Conservation (phyloP, 2,888 invertebrate species). For the Trilocha varians region DNA sequence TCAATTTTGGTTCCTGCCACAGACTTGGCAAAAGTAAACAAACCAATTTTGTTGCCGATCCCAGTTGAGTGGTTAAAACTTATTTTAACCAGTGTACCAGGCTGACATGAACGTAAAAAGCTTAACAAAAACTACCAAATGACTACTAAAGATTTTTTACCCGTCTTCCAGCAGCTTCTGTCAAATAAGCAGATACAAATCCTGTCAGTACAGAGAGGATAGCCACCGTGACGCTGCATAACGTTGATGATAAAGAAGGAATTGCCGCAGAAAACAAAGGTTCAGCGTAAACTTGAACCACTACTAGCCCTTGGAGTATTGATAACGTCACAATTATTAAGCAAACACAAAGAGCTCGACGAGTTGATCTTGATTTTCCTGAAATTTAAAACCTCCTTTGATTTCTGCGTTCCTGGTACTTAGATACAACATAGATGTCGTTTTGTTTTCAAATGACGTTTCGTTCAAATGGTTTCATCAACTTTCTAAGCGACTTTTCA, state of each 20-base stretch:
- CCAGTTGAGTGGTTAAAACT: too few relatives aligned
- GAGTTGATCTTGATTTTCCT: slow-evolving; percentile 43
- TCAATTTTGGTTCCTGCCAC: too few relatives aligned
- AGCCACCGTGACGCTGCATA: slow-evolving; percentile 38
- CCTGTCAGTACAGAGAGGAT: slow-evolving; percentile 28
- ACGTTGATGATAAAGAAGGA: slow-evolving; percentile 35
- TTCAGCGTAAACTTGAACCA: slow-evolving; percentile 48
- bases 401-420: not conserved
- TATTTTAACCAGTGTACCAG: slow-evolving; percentile 12
- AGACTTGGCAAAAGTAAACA: too few relatives aligned
- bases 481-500: too few relatives aligned
- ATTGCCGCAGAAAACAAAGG: slow-evolving; percentile 42
- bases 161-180: slow-evolving; percentile 41
- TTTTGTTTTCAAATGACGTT: not conserved
- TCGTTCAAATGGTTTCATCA: too few relatives aligned
- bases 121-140: slow-evolving; percentile 1
- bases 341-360: slow-evolving; percentile 29
- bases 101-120: slow-evolving; percentile 7
- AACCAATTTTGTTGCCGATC: too few relatives aligned
- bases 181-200: slow-evolving; percentile 36
- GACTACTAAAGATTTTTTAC: too few relatives aligned
- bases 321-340: slow-evolving; percentile 29
- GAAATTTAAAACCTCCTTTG: slow-evolving; percentile 3
- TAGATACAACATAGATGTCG: not conserved
- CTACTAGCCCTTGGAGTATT: slow-evolving; percentile 47